Evolutionary conservation across 2,113 vertebrate genomes (phyloP).

Genomic region (Suncus etruscus): DNA sequence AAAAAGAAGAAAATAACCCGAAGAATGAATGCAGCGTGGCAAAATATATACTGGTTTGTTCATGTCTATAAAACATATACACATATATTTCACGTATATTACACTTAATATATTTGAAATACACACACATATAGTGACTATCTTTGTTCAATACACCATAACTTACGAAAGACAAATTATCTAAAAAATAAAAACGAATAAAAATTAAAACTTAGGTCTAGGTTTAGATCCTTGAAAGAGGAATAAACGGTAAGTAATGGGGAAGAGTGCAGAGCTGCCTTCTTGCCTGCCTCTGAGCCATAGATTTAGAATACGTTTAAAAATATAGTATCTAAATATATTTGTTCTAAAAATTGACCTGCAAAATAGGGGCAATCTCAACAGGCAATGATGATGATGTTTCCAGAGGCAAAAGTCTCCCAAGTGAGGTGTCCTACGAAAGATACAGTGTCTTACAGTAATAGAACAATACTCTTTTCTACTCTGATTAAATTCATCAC

Average conservation of each 20-base stretch:
- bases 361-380: slow-evolving; percentile 19
- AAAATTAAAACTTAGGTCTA: not conserved
- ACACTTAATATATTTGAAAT: no score
- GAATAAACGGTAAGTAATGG: slow-evolving; percentile 35
- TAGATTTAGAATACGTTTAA: slow-evolving; percentile 58
- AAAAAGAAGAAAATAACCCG: not conserved
- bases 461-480: not conserved
- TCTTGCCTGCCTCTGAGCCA: not conserved
- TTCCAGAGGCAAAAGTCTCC: not conserved
- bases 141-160: not conserved
- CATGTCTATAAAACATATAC: not conserved
- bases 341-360: slow-evolving; percentile 26
- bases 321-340: slow-evolving; percentile 66
- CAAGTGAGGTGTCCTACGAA: slow-evolving; percentile 9
- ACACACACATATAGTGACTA: not conserved
- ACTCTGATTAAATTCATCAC: not conserved
- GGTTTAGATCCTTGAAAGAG: slow-evolving; percentile 49
- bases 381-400: not conserved
- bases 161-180: not conserved
- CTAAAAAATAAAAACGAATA: slow-evolving; percentile 28
- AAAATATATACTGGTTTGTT: not conserved
- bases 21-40: not conserved
- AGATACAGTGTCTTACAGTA: not conserved
- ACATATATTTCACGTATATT: no score
- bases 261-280: not conserved